Evolutionary conservation across 2,888 invertebrate species (phyloP).

Genomic region (Ectemnius cavifrons): DNA sequence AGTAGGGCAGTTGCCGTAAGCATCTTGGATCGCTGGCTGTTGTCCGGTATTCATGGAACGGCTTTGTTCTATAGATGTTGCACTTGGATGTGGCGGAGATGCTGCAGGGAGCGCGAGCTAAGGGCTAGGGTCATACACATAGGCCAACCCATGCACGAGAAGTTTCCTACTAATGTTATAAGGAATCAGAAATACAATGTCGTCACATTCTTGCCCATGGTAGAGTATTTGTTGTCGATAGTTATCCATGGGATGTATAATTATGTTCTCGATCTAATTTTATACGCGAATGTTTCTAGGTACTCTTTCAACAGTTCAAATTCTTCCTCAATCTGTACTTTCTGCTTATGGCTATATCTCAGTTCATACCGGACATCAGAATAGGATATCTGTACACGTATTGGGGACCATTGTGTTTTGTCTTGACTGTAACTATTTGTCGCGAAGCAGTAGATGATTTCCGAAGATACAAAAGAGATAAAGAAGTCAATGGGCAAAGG

Average conservation of each 20-base stretch:
- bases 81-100: conserved; percentile 86
- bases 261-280: not conserved
- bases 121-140: conserved; percentile 88
- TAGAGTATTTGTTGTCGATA: conserved; percentile 53
- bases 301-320: conserved; percentile 98
- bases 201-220: conserved; percentile 91
- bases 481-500: conserved; percentile 96
- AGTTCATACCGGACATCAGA: conserved; percentile 97
- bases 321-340: conserved; percentile 99
- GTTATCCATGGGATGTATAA: no score
- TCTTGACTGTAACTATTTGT: conserved; percentile 95
- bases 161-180: conserved; percentile 96
- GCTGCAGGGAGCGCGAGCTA: conserved; percentile 86
- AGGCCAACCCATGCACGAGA: conserved; percentile 88
- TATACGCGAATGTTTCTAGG: conserved; percentile 78
- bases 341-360: conserved; percentile 97
- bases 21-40: not conserved
- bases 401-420: conserved; percentile 99
- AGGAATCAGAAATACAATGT: conserved; percentile 99
- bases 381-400: conserved; percentile 99
- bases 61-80: conserved; percentile 83
- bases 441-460: conserved; percentile 98
- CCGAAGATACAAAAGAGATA: conserved; percentile 91
- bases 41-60: conserved; percentile 1
- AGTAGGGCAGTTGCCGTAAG: conserved; percentile 2